Evolutionary conservation across 2,888 invertebrate species (phyloP).

Genomic region (Drosophila setosimentum): DNA sequence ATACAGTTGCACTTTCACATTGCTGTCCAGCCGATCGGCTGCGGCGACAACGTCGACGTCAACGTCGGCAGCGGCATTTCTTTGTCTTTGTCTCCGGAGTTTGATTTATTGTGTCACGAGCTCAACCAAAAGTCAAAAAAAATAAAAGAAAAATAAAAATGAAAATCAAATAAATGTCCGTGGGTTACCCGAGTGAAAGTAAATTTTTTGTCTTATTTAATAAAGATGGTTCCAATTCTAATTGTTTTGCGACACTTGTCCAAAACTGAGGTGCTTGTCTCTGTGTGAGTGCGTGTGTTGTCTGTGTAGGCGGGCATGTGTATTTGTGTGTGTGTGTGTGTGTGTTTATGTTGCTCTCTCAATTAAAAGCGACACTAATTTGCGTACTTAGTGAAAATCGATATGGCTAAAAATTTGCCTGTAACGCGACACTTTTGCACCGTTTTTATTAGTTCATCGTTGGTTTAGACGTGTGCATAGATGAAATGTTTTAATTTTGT

Average conservation of each 20-base stretch:
- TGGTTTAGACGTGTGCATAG: background rate
- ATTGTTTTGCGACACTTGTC: conserved; percentile 31
- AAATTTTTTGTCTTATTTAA: conserved; percentile 27
- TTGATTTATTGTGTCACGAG: conserved; percentile 73
- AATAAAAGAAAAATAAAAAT: conserved; percentile 18
- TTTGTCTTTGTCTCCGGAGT: conserved; percentile 42
- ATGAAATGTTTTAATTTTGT: conserved; percentile 2
- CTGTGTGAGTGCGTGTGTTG: conserved; percentile 4
- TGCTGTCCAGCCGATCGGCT: conserved; percentile 47
- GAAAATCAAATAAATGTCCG: conserved; percentile 9
- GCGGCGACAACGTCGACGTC: conserved; percentile 30
- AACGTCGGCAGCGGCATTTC: conserved; percentile 36
- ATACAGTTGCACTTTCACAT: conserved; percentile 62
- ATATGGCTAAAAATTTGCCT: conserved; percentile 47
- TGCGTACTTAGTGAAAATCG: conserved; percentile 73
- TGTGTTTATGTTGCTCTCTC: conserved; percentile 47
- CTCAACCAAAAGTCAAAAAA: conserved; percentile 24
- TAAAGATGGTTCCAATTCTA: conserved; percentile 42
- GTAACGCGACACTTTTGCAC: conserved; percentile 22
- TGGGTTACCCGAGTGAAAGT: conserved; percentile 52
- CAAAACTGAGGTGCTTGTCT: conserved; percentile 37
- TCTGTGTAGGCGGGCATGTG: conserved; percentile 19
- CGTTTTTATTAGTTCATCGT: background rate
- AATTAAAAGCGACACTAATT: conserved; percentile 66
- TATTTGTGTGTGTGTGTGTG: conserved; percentile 7